These are phyloP conservation scores for Rynchops niger DNA, from an alignment of 2,113 vertebrate genomes.

Conservation along the genomic window DNA sequence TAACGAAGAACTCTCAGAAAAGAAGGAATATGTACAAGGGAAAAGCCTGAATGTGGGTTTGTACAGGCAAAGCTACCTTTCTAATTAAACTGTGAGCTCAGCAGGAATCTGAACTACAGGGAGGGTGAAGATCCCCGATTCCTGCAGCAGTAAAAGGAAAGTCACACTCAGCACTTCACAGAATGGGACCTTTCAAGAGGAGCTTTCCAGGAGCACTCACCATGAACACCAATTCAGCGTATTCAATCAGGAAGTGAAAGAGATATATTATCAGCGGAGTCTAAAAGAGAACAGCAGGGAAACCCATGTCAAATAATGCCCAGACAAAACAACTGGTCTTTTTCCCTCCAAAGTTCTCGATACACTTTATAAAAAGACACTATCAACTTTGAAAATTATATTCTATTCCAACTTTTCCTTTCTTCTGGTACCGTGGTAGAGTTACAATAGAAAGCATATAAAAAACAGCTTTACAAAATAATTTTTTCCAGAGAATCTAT, in stretches of 20 bases:
- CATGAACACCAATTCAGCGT: constrained; percentile 95
- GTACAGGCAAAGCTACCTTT: neutral
- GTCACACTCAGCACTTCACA: neutral
- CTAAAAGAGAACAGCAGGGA: constrained; percentile 72
- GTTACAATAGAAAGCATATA: neutral
- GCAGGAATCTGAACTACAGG: neutral
- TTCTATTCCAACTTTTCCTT: neutral
- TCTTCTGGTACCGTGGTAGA: neutral
- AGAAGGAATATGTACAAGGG: neutral
- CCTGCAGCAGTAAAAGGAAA: neutral
- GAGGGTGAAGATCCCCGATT: neutral
- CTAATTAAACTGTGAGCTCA: neutral
- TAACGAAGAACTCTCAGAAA: neutral
- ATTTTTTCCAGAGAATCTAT: neutral
- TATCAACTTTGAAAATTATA: neutral
- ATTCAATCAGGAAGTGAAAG: constrained; percentile 96
- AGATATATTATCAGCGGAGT: constrained; percentile 95
- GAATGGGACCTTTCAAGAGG: neutral
- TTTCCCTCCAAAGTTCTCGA: neutral
- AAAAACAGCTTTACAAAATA: neutral
- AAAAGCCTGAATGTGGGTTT: neutral
- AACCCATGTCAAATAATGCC: neutral
- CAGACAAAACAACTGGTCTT: neutral
- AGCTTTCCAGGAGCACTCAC: constrained; percentile 75
- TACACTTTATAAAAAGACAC: neutral